Conservation (phyloP, 2,113 vertebrate genomes). For the Numenius arquata region DNA sequence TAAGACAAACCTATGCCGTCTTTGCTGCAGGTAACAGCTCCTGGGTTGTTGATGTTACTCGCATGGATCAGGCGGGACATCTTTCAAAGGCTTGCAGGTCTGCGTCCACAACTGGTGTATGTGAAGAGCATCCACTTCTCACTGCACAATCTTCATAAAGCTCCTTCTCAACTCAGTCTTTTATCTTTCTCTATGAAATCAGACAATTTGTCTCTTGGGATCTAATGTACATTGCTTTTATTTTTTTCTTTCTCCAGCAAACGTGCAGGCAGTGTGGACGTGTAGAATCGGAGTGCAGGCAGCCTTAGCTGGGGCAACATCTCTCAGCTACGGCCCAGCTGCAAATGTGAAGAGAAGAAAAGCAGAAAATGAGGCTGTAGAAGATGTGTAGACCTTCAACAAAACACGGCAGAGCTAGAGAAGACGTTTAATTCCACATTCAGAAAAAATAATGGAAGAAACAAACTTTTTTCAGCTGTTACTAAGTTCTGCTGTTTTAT, state of each 20-base stretch:
- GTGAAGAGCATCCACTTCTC: background rate
- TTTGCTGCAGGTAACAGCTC: background rate
- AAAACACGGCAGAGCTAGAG: background rate
- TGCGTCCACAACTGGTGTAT: background rate
- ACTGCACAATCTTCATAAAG: background rate
- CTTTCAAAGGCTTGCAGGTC: background rate
- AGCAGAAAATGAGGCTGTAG: background rate
- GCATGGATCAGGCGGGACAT: background rate
- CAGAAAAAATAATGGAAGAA: background rate
- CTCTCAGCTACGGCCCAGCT: background rate
- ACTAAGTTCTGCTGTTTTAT: background rate
- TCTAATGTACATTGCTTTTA: background rate
- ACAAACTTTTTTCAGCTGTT: background rate
- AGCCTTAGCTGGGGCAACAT: background rate
- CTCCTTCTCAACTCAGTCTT: background rate
- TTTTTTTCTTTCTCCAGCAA: background rate
- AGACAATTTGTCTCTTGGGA: background rate
- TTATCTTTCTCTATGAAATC: background rate
- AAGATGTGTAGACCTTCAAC: background rate
- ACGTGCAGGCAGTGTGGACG: rapidly evolving
- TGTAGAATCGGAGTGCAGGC: background rate
- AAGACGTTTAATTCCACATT: background rate
- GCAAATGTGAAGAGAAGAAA: background rate
- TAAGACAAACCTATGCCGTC: background rate
- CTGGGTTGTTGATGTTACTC: background rate